A percentile compares a stretch with the other conserved stretches of the same genome.
Evolutionary conservation across 2,888 invertebrate species (phyloP).

Genomic region (Sphinx pinastri): DNA sequence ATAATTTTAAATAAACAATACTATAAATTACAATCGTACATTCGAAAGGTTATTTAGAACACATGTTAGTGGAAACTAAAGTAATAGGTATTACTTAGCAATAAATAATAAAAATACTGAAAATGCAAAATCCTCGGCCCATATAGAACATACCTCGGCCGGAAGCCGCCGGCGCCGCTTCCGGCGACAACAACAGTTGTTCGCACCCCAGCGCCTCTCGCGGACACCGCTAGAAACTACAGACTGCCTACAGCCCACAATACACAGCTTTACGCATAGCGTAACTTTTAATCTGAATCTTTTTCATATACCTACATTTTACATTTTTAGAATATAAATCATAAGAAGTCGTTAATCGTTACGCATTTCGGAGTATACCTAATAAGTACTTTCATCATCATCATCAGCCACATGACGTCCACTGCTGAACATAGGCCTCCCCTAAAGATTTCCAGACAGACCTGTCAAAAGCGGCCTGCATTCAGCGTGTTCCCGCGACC

Average conservation of each 20-base stretch:
- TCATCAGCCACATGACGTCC: too few relatives aligned
- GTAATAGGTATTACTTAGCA: conserved; percentile 15
- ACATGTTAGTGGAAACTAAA: not conserved
- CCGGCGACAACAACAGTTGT: conserved; percentile 76
- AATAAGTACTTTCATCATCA: too few relatives aligned
- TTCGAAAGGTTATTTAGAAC: not conserved
- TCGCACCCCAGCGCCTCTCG: conserved; percentile 77
- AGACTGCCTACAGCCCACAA: conserved; percentile 36
- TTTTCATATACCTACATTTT: not conserved
- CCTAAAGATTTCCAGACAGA: too few relatives aligned
- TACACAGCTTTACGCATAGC: conserved; percentile 11
- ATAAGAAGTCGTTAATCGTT: too few relatives aligned
- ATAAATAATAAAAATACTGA: conserved; percentile 48
- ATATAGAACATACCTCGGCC: conserved; percentile 70
- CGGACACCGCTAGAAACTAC: conserved; percentile 67
- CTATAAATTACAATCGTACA: not conserved
- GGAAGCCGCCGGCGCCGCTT: conserved; percentile 78
- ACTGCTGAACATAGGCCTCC: too few relatives aligned
- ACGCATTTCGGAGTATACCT: too few relatives aligned
- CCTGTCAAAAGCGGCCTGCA: too few relatives aligned
- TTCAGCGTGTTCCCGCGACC: too few relatives aligned
- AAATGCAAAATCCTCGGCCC: conserved; percentile 59
- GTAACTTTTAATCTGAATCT: conserved; percentile 10
- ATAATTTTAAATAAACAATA: not conserved
- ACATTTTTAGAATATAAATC: not conserved